Percentiles rank a stretch among this genome's conserved stretches.
Evolutionary conservation across 2,113 vertebrate genomes (phyloP).

Genomic region (Passer montanus): DNA sequence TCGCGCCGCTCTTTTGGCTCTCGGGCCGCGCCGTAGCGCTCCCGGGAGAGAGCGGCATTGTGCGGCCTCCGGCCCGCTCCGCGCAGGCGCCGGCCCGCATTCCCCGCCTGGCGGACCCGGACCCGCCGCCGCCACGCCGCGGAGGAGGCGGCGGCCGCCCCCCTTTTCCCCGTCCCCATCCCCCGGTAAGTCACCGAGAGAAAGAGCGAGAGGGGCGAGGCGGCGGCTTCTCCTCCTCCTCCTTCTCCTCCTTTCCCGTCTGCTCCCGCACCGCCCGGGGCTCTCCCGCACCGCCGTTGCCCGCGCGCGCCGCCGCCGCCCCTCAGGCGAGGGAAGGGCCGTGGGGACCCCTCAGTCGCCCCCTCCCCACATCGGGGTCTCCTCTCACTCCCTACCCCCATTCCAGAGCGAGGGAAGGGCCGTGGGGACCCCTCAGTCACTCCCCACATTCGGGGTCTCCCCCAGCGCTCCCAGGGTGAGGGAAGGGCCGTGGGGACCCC

Average conservation of each 20-base stretch:
- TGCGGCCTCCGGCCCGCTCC: neutral
- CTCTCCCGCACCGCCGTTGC: too few species aligned
- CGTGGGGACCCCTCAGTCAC: too few species aligned
- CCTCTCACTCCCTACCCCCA: too few species aligned
- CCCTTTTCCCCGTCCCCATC: neutral
- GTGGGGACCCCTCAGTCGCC: too few species aligned
- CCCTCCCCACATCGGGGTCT: too few species aligned
- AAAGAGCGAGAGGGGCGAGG: neutral
- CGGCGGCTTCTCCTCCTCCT: neutral
- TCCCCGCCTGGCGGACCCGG: constrained; percentile 16
- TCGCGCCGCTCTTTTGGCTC: neutral
- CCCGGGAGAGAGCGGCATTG: constrained; percentile 50
- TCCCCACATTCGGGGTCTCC: too few species aligned
- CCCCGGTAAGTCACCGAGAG: neutral
- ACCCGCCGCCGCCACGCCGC: neutral
- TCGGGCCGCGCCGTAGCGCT: constrained; percentile 4
- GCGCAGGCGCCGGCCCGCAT: constrained; percentile 28
- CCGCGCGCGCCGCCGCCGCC: neutral
- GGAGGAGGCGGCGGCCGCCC: neutral
- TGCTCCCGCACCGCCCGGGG: too few species aligned
- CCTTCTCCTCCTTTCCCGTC: neutral
- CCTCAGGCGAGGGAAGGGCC: too few species aligned
- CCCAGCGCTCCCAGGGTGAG: too few species aligned
- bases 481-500: too few species aligned
- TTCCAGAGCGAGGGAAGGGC: too few species aligned